Evolutionary conservation across 1,140 invertebrate genomes (phyloP).

Genomic region (Agrilus planipennis): DNA sequence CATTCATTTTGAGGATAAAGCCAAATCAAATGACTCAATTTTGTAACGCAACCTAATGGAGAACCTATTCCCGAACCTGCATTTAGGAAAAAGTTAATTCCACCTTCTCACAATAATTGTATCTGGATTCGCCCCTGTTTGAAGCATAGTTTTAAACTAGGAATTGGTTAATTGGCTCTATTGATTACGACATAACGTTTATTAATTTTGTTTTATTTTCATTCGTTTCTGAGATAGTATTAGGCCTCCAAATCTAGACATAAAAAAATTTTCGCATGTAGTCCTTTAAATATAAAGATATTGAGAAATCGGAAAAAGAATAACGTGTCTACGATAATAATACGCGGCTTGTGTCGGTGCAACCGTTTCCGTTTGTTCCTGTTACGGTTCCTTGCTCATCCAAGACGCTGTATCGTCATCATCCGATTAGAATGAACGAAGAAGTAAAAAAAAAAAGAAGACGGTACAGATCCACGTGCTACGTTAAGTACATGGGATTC

Average conservation of each 20-base stretch:
- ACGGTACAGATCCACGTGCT: conserved; percentile 15
- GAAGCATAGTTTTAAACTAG: no score
- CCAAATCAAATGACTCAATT: no score
- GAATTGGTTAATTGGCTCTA: no score
- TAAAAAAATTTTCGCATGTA: background rate
- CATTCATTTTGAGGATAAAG: no score
- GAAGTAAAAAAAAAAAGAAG: conserved; percentile 14
- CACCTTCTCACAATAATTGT: no score
- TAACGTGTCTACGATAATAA: background rate
- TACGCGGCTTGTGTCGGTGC: background rate
- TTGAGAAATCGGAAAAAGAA: background rate
- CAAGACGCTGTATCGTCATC: conserved; percentile 31
- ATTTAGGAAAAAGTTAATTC: no score
- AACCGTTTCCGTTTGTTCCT: conserved; percentile 18
- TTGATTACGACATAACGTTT: no score
- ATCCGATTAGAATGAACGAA: no score
- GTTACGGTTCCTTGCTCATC: conserved; percentile 33
- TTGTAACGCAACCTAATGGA: no score
- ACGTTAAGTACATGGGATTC: conserved; percentile 3
- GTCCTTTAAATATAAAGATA: background rate
- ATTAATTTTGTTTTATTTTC: background rate
- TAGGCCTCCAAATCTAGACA: background rate
- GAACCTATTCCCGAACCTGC: no score
- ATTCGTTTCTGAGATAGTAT: background rate
- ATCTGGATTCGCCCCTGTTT: no score